Evolutionary conservation across 2,888 invertebrate genomes (phyloP), one percentile per base, ranked within the genome.

Genomic region (Taenaris catops): DNA sequence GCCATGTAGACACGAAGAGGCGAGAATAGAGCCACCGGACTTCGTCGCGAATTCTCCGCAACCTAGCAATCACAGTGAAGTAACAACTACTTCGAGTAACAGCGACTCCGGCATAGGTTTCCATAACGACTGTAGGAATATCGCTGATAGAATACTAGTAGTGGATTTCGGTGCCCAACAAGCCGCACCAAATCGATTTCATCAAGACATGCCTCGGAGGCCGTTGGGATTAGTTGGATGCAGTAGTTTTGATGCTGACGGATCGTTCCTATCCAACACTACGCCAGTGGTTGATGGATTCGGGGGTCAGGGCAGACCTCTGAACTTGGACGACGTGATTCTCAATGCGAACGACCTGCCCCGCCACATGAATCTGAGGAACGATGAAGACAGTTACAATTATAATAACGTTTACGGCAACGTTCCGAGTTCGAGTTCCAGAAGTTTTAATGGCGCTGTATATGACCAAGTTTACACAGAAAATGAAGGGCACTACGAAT

Each of bases 71-170:
- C 91, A 93, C 42, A 94, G 94, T 56, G 94, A 93, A 50, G 89
- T 93, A 4, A 93, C 93, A 0, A 92, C 92, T 0, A 94, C 95
- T 8, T 96, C 96, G 0, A 96, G 96, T 53, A 97, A 97, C 68
- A 96, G 96, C 36, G 98, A 98, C 67, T 97, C 97, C 1, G 97
- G 98, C 0, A 96, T 98, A 41, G 97, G 97, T 0, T 97, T 97
- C 57, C 91, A 96, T 46, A 96, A 96, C 55, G 96, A 97, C 55
- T 93, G 93, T 54, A 91, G 93, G 4, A 94, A 94, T 57, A 91
- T 95, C 31, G 94, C 94, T 0, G 95, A 95, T 64, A 87, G 94
- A 38, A 94, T 95, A 53, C 68, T 94, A 16, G 91, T 93, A 0
- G 93, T 94, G 0, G 94, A 95, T 60, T 94, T 94, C 59, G 91